Evolutionary conservation across 2,888 invertebrate species (phyloP).

Genomic region (Drosophila subquinaria): DNA sequence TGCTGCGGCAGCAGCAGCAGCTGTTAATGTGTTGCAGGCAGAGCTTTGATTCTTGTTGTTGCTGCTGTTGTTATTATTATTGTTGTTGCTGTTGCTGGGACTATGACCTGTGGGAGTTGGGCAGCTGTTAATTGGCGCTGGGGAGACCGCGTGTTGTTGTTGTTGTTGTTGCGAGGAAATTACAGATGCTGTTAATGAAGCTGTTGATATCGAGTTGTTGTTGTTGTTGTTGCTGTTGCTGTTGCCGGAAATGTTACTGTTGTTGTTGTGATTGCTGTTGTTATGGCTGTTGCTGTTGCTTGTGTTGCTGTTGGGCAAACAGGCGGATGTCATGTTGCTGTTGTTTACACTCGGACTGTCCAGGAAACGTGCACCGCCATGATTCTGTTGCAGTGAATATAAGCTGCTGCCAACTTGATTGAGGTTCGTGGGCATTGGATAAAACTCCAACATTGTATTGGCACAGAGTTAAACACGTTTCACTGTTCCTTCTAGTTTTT

Average conservation of each 20-base stretch:
- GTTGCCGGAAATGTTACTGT: conserved; percentile 65
- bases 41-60: conserved; percentile 63
- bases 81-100: conserved; percentile 54
- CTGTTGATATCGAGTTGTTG: conserved; percentile 64
- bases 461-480: conserved; percentile 29
- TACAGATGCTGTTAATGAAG: conserved; percentile 80
- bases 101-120: conserved; percentile 74
- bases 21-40: conserved; percentile 75
- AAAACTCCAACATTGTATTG: conserved; percentile 84
- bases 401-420: conserved; percentile 83
- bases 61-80: conserved; percentile 45
- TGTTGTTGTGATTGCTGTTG: conserved; percentile 56
- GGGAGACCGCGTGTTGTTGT: conserved; percentile 59
- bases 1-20: conserved; percentile 60
- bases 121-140: conserved; percentile 77
- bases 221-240: conserved; percentile 39
- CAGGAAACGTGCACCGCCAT: conserved; percentile 83
- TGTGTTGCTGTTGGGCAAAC: conserved; percentile 47
- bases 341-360: conserved; percentile 75
- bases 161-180: conserved; percentile 64
- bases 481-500: conserved; percentile 21
- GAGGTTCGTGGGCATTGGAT: conserved; percentile 85
- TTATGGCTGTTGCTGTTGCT: conserved; percentile 51
- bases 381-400: conserved; percentile 82
- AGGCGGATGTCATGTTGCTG: conserved; percentile 60